Evolutionary conservation across 2,113 vertebrate genomes (phyloP), one percentile per base, ranked within the genome.

Genomic region (Misgurnus mizolepis): DNA sequence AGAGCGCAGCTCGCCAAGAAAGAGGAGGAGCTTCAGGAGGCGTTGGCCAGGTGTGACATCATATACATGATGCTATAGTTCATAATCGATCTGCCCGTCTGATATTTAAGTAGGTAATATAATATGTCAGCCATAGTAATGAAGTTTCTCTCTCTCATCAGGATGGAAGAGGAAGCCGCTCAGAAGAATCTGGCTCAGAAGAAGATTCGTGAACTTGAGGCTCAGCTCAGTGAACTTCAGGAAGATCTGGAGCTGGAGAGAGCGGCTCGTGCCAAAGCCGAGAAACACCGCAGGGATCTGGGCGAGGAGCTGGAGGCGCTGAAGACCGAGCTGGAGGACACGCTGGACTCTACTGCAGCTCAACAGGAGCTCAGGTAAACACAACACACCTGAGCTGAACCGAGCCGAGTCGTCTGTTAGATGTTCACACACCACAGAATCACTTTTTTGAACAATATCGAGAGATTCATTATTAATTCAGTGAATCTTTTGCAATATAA

Each of bases 251-350:
- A 99, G 15, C 94, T 98, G 6, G 98, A 99, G 90, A 90, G 91
- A 49, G 92, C 91, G 12, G 92, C 92, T 2, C 95, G 98, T 5
- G 85, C 92, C 80, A 99, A 99, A 90, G 98, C 97, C 0, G 98
- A 99, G 88, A 99, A 99, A 80, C 95, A 97, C 88, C 96, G 97
- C 53, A 88, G 97, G 56, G 98, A 99, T 86, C 93, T 99, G 7
- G 96, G 98, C 22, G 98, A 99, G 80, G 98, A 99, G 90, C 91
- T 99, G 72, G 98, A 99, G 87, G 97, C 98, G 0, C 85, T 99
- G 67, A 99, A 99, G 87, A 97, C 98, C 0, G 98, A 99, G 87
- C 88, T 99, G 68, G 98, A 99, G 88, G 98, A 99, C 89, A 99
- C 97, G 0, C 85, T 96, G 83, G 98, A 99, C 88, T 95, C 96